Percentiles rank a stretch among this genome's conserved stretches.
Conservation (phyloP, 2,113 vertebrate species). For the Indri indri region DNA sequence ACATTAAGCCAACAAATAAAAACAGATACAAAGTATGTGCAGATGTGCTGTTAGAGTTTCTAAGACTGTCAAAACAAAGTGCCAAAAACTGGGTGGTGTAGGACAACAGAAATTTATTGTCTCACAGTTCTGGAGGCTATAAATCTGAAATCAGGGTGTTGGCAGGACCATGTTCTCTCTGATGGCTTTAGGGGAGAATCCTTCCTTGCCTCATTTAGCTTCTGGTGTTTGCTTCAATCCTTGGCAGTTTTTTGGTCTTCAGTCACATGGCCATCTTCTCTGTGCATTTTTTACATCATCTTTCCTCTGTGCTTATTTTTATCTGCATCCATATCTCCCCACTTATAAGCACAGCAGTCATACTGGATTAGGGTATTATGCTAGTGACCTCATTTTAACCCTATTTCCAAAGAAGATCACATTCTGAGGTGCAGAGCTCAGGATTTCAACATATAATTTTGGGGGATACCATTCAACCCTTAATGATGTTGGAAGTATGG, state of each 20-base stretch:
- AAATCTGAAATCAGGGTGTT: not conserved
- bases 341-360: not conserved
- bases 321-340: not conserved
- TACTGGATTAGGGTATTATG: not conserved
- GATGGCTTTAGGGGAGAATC: not conserved
- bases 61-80: not conserved
- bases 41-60: not conserved
- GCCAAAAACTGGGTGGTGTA: not conserved
- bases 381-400: not conserved
- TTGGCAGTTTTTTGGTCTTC: not conserved
- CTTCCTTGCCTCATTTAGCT: not conserved
- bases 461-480: not conserved
- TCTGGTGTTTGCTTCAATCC: not conserved
- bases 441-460: not conserved
- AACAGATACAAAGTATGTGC: not conserved
- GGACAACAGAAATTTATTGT: not conserved
- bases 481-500: not conserved
- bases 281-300: not conserved
- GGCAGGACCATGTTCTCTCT: not conserved
- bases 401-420: not conserved
- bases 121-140: not conserved
- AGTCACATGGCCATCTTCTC: not conserved
- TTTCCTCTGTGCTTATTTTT: not conserved
- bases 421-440: not conserved
- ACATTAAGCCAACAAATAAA: not conserved